Conservation (phyloP, 1,140 invertebrate genomes). For the Bactericera cockerelli region DNA sequence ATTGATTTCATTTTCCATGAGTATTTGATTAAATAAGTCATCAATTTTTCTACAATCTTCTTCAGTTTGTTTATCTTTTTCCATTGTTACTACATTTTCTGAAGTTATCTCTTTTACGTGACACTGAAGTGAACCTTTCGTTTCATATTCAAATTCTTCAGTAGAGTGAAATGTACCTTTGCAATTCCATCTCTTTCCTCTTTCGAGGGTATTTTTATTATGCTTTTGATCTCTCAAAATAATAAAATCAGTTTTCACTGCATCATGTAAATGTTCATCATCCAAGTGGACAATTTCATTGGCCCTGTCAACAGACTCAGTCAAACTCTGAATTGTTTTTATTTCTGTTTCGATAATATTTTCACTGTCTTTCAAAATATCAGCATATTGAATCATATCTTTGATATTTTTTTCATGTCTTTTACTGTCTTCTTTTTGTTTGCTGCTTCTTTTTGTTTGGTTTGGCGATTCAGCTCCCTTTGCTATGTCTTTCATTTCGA, state of each 20-base stretch:
- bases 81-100: no score
- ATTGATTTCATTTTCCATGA: slow-evolving; percentile 5
- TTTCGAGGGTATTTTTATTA: slow-evolving; percentile 8
- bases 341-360: not conserved
- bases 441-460: slow-evolving; percentile 1
- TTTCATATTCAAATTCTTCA: no score
- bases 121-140: no score
- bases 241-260: no score
- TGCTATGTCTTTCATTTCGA: no score
- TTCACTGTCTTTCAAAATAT: not conserved
- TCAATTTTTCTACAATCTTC: not conserved
- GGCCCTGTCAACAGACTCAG: not conserved
- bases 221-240: not conserved
- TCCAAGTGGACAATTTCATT: not conserved
- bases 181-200: no score
- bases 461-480: no score
- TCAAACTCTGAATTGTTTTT: slow-evolving; percentile 10
- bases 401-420: not conserved
- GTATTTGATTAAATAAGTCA: slow-evolving; percentile 7
- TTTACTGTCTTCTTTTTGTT: slow-evolving; percentile 6
- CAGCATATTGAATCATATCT: not conserved
- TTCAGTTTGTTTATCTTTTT: not conserved
- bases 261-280: no score
- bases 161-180: no score
- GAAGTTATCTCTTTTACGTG: no score